phyloP scores from a whole-genome alignment of 2,888 invertebrate species.

The Meganola albula region DNA sequence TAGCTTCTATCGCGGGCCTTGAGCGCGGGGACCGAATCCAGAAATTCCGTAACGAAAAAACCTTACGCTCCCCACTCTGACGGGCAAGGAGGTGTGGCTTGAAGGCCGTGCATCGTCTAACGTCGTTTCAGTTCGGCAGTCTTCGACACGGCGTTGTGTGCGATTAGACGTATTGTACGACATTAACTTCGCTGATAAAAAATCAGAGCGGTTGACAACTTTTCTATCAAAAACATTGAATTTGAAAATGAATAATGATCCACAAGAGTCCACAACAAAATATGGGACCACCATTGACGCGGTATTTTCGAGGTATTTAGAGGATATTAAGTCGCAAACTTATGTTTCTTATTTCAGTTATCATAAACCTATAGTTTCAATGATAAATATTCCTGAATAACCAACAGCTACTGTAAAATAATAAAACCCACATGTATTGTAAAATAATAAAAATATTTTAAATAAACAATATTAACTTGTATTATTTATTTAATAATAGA shows the following conservation, averaged over 20 bases:
- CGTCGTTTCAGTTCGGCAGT: too few relatives aligned
- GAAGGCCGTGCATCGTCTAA: too few relatives aligned
- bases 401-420: constrained; percentile 6
- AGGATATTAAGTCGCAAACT: constrained; percentile 15
- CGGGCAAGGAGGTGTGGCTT: too few relatives aligned
- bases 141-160: too few relatives aligned
- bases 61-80: too few relatives aligned
- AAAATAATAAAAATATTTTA: constrained; percentile 7
- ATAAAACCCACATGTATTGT: constrained; percentile 7
- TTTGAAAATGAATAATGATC: constrained; percentile 13
- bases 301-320: constrained; percentile 10
- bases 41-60: too few relatives aligned
- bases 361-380: constrained; percentile 5
- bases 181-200: constrained; percentile 23
- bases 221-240: constrained; percentile 23
- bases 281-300: constrained; percentile 20
- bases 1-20: too few relatives aligned
- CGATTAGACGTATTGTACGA: too few relatives aligned
- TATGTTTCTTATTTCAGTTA: constrained; percentile 9
- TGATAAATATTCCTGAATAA: constrained; percentile 10
- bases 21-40: too few relatives aligned
- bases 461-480: constrained; percentile 3
- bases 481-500: constrained; percentile 5
- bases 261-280: constrained; percentile 15
- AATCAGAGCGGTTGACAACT: constrained; percentile 20